These are phyloP conservation scores for Eucera pruinosa DNA, from an alignment of 2,888 invertebrate species.

Conservation along the genomic window DNA sequence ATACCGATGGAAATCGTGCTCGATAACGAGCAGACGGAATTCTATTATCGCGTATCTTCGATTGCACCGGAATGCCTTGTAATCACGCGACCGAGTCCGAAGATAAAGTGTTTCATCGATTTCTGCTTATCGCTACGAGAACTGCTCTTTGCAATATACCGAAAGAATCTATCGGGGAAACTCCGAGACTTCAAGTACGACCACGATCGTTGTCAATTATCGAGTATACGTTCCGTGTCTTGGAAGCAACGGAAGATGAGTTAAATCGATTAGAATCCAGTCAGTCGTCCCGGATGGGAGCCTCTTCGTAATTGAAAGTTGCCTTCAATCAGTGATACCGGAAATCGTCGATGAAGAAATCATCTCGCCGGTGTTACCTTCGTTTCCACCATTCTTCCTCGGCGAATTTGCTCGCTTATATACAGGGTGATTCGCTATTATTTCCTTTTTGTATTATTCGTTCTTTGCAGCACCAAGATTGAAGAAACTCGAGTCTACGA, in stretches of 20 bases:
- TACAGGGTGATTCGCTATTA: background rate
- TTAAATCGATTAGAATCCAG: slow-evolving; percentile 59
- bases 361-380: slow-evolving; percentile 16
- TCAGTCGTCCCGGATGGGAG: slow-evolving; percentile 5
- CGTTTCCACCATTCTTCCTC: background rate
- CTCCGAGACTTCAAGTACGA: slow-evolving; percentile 20
- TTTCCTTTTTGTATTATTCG: too few relatives aligned
- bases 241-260: slow-evolving; percentile 17
- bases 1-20: slow-evolving; percentile 8
- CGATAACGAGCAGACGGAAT: slow-evolving; percentile 13
- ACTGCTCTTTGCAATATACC: slow-evolving; percentile 8
- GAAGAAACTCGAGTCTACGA: background rate
- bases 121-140: slow-evolving; percentile 28
- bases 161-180: slow-evolving; percentile 40
- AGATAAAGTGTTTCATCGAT: slow-evolving; percentile 40
- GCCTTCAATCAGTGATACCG: slow-evolving; percentile 54
- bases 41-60: slow-evolving; percentile 20
- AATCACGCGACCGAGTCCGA: slow-evolving; percentile 17
- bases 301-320: slow-evolving; percentile 51
- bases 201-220: slow-evolving; percentile 52
- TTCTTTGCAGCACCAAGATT: background rate
- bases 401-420: background rate
- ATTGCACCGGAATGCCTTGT: slow-evolving; percentile 25
- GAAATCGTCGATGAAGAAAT: slow-evolving; percentile 42
- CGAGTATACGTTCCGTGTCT: slow-evolving; percentile 28